phyloP scores from a whole-genome alignment of 2,113 vertebrate genomes.

The Tenebrosternarchus preto region DNA sequence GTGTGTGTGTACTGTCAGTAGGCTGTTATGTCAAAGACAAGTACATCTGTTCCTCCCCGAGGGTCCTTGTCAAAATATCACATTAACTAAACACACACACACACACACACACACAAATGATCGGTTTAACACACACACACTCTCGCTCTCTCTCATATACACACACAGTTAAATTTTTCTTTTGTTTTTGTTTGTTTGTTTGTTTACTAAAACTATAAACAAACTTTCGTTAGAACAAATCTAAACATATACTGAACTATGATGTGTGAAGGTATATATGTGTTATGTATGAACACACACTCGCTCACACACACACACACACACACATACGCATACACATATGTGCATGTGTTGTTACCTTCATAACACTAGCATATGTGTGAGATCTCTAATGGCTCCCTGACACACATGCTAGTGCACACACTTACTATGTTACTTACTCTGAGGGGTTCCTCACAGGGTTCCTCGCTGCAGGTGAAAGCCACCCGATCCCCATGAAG shows the following conservation, averaged over 20 bases:
- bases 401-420: slow-evolving; percentile 16
- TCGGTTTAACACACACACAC: slow-evolving; percentile 38
- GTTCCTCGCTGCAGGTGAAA: not conserved
- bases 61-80: slow-evolving; percentile 48
- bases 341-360: slow-evolving; percentile 8
- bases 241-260: too few species aligned
- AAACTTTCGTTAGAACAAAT: too few species aligned
- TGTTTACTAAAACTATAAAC: too few species aligned
- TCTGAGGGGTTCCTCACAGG: too few species aligned
- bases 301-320: not conserved
- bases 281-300: too few species aligned
- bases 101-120: slow-evolving; percentile 38
- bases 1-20: slow-evolving; percentile 43
- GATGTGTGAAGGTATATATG: too few species aligned
- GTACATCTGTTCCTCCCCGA: slow-evolving; percentile 51
- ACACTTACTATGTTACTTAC: too few species aligned
- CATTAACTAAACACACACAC: slow-evolving; percentile 35
- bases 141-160: slow-evolving; percentile 9
- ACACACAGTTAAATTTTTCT: not conserved
- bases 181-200: not conserved
- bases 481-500: not conserved
- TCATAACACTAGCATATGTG: too few species aligned
- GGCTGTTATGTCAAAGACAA: slow-evolving; percentile 52
- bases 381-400: slow-evolving; percentile 15
- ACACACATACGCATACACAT: slow-evolving; percentile 16